Conservation (phyloP, 2,888 invertebrate genomes). For the Plebejus argus region DNA sequence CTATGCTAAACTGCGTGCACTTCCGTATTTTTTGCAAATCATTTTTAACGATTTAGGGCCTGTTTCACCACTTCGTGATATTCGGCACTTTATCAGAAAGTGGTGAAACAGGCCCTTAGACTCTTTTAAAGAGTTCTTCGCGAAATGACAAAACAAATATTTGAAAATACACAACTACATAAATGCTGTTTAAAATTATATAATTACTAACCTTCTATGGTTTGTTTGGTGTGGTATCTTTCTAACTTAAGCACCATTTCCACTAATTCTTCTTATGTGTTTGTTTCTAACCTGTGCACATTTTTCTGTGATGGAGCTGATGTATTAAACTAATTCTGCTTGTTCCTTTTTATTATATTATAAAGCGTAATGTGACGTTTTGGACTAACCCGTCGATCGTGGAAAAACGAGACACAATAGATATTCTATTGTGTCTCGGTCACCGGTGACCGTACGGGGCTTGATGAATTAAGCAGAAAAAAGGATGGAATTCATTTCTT, state of each 20-base stretch:
- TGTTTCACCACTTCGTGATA: too few species aligned
- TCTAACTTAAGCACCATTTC: slow-evolving; percentile 3
- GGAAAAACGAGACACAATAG: too few species aligned
- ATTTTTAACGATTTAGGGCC: background rate
- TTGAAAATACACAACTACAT: too few species aligned
- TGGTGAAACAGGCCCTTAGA: too few species aligned
- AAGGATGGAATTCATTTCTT: background rate
- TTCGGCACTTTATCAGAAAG: too few species aligned
- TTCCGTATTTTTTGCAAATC: background rate
- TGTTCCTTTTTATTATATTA: background rate
- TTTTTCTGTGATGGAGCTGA: background rate
- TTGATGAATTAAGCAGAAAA: background rate
- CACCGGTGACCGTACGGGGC: too few species aligned
- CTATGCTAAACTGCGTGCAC: background rate
- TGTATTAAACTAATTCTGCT: background rate
- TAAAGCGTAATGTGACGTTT: background rate
- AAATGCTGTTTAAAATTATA: background rate
- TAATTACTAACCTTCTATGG: background rate
- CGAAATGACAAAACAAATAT: too few species aligned
- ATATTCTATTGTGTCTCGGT: too few species aligned
- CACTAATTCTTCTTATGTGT: background rate
- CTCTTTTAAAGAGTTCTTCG: too few species aligned
- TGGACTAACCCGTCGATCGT: too few species aligned
- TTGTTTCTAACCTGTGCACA: background rate
- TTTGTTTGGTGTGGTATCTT: background rate